phyloP scores from a whole-genome alignment of 2,888 invertebrate genomes.

The Leptopilina drosophilae region DNA sequence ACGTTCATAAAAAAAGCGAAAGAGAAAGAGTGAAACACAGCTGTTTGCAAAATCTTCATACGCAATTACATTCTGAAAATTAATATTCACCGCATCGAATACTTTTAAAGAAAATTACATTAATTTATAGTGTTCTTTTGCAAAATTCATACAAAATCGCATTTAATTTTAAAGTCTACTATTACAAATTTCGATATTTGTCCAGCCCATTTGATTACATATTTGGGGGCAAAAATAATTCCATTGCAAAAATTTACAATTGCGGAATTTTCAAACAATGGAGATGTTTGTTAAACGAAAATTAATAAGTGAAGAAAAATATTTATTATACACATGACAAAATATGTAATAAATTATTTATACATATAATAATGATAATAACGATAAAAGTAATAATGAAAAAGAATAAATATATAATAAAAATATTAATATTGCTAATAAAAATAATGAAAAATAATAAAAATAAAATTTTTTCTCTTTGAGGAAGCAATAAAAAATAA shows the following conservation, averaged over 20 bases:
- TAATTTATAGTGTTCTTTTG: neutral
- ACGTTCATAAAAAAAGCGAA: neutral
- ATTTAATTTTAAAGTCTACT: neutral
- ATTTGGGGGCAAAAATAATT: neutral
- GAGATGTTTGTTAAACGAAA: neutral
- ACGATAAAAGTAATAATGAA: no score
- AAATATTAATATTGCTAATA: neutral
- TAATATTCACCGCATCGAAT: slow-evolving; percentile 10
- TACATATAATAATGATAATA: neutral
- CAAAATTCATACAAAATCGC: neutral
- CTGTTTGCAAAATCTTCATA: neutral
- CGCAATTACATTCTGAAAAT: slow-evolving; percentile 15
- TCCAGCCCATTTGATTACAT: neutral
- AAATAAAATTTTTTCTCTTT: neutral
- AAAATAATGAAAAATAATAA: no score
- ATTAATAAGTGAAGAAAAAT: neutral
- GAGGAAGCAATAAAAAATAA: no score
- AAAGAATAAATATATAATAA: no score
- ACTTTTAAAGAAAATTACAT: neutral
- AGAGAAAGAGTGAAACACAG: neutral
- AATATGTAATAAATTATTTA: neutral
- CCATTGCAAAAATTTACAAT: neutral
- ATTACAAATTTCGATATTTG: neutral
- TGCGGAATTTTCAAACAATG: neutral
- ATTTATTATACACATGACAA: no score